Evolutionary conservation across 2,888 invertebrate genomes (phyloP).

Genomic region (Unio delphinus): DNA sequence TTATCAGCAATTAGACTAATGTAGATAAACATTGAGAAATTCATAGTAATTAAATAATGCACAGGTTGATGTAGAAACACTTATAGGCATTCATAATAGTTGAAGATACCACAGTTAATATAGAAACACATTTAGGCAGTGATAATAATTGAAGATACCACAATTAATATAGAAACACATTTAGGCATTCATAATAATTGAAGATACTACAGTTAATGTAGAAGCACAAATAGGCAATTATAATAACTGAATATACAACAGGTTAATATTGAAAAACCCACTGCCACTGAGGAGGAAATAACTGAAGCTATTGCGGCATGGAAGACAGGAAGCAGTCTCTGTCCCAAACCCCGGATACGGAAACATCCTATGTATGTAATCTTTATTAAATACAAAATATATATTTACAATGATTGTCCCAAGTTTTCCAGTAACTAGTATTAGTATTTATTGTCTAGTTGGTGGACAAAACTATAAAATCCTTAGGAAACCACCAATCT

Average conservation of each 20-base stretch:
- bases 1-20: too few relatives aligned
- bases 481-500: not conserved
- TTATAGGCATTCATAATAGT: too few relatives aligned
- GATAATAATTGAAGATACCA: not conserved
- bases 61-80: too few relatives aligned
- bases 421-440: not conserved
- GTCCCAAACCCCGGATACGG: constrained; percentile 39
- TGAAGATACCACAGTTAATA: constrained; percentile 3
- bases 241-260: not conserved
- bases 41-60: too few relatives aligned
- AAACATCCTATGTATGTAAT: constrained; percentile 58
- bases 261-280: constrained; percentile 24
- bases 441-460: not conserved
- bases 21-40: too few relatives aligned
- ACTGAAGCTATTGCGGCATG: constrained; percentile 47
- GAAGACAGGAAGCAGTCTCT: constrained; percentile 35
- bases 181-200: not conserved
- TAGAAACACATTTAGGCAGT: constrained; percentile 12
- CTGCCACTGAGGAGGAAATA: constrained; percentile 49
- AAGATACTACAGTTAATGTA: too few relatives aligned
- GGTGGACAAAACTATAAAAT: not conserved
- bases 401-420: not conserved
- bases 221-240: too few relatives aligned
- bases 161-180: too few relatives aligned
- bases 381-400: too few relatives aligned